Evolutionary conservation across 2,888 invertebrate species (phyloP), one percentile per base, ranked within the genome.

Genomic region (Lissocephala sabroskyi): DNA sequence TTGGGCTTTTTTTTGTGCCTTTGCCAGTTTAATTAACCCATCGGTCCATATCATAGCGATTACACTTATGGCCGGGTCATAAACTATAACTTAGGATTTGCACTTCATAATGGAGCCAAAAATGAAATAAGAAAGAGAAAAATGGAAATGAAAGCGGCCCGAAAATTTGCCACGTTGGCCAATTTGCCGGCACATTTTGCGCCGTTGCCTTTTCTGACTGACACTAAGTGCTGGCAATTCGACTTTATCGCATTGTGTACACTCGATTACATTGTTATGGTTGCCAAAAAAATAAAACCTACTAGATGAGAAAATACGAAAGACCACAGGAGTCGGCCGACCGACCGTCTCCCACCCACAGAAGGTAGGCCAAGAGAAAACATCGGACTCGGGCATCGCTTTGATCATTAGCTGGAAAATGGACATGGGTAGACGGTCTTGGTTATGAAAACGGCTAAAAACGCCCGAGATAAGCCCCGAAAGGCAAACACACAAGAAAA

Each of bases 231-330:
- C 49, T 49, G 49, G 56, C 67, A 57, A 62, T 62, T 70, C 53
- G 60, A 56, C 49, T 61, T 66, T 75, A 71, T 71, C 71, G 52
- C 61, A 52, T 56, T 66, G 53, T 54, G 58, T 54, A 63, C 67
- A 70, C 66, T 66, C 67, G 71, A 74, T 67, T 74, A 66, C 71
- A 54, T 60, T 70, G 71, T 74, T 62, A 74, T 60, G 52, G 52
- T 30, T 18, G 47, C 32, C 26, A 19, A 39, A 10, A 62, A 54
- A 54, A 45, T n/a, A n/a, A n/a, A n/a, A n/a, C n/a, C n/a, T n/a
- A n/a, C 57, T 33, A 57, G 50, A 58, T 53, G 53, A 53, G 57
- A 48, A 28, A 48, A 32, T 52, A 45, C 44, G 49, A 48, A 33
- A 32, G 53, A 35, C 19, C 11, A 11, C 10, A 16, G 17, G 9